These are phyloP conservation scores for Otocyon megalotis DNA, from an alignment of 2,113 vertebrate genomes.

Conservation along the genomic window DNA sequence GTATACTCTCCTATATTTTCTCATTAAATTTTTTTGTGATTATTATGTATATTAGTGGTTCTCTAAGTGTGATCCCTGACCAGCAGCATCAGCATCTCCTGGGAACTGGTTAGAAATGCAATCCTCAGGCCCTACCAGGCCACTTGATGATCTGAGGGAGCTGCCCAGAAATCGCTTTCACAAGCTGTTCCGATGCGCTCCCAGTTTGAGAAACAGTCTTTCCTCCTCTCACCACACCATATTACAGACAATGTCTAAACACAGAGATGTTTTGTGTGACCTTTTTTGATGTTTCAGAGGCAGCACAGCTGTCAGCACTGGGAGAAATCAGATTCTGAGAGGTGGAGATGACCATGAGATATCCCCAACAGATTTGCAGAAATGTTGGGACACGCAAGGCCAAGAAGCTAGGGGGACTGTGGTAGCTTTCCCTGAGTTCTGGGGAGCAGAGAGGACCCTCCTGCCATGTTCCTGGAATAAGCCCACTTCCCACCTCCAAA, in stretches of 20 bases:
- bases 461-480: not conserved
- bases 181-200: no score
- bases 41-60: not conserved
- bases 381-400: not conserved
- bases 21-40: not conserved
- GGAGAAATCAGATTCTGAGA: not conserved
- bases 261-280: not conserved
- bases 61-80: not conserved
- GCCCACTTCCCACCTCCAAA: not conserved
- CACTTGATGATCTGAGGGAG: rapidly evolving
- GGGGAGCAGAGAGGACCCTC: not conserved
- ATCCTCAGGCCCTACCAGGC: not conserved
- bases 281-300: not conserved
- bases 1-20: not conserved
- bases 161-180: no score
- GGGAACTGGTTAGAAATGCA: not conserved
- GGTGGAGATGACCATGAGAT: not conserved
- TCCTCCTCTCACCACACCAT: no score
- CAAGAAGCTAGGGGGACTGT: not conserved
- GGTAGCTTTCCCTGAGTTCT: not conserved
- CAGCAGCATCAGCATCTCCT: not conserved
- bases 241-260: not conserved
- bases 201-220: not conserved
- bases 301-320: no score
- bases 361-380: not conserved